These are phyloP conservation scores for Cantharis flavilabris DNA, from an alignment of 2,888 invertebrate species.

Conservation along the genomic window DNA sequence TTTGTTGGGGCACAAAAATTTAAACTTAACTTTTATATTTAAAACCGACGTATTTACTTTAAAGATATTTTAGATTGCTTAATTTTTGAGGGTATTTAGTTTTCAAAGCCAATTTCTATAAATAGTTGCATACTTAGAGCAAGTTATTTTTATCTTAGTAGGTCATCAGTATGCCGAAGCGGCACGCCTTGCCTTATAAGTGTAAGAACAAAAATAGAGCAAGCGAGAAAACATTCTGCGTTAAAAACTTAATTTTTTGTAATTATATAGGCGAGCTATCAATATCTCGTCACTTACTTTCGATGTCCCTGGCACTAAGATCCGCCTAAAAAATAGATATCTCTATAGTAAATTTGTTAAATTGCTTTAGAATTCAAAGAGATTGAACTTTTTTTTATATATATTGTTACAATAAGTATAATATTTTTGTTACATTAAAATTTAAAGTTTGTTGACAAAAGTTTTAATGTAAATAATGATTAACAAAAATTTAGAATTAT, in stretches of 20 bases:
- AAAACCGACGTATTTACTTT: not conserved
- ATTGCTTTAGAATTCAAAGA: not conserved
- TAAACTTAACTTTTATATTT: too few species aligned
- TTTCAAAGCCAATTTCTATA: not conserved
- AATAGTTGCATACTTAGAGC: not conserved
- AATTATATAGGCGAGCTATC: not conserved
- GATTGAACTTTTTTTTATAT: not conserved
- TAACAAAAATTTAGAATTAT: too few species aligned
- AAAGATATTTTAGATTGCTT: not conserved
- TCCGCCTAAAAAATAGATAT: slow-evolving; percentile 69
- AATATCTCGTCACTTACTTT: slow-evolving; percentile 72
- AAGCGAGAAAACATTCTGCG: slow-evolving; percentile 6
- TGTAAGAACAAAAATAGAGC: slow-evolving; percentile 20
- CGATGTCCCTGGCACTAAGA: slow-evolving; percentile 84
- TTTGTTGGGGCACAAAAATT: too few species aligned
- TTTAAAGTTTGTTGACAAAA: too few species aligned
- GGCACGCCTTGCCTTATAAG: slow-evolving; percentile 22
- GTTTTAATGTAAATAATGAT: too few species aligned
- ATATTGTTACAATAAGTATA: too few species aligned
- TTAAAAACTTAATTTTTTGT: not conserved
- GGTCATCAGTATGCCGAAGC: slow-evolving; percentile 17
- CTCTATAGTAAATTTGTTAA: not conserved
- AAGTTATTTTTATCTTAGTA: slow-evolving; percentile 22
- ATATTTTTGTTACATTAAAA: too few species aligned
- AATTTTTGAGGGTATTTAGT: not conserved